Base-by-base conservation (phyloP, 2,113 vertebrate species). In the Spizaetus ornatus region DNA sequence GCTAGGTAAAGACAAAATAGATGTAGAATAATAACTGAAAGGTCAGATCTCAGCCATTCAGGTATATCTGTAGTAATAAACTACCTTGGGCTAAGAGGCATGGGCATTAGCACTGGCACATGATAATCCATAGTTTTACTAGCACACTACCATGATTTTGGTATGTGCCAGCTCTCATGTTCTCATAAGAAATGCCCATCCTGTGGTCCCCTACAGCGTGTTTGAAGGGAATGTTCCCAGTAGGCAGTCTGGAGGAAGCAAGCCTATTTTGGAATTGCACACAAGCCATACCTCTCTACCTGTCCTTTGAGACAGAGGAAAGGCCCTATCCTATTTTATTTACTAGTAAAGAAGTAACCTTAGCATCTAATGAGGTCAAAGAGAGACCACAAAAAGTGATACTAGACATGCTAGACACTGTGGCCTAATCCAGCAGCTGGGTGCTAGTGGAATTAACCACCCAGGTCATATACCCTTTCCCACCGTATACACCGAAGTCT, bases 41-140 rank as follows among this genome's bases (percentile, higher is more conserved):
- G 11, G 10, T 40, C 63, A 84, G 42, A 58, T 70, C 16, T 78
- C 55, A 21, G 55, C n/a, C 22, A 36, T 50, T 40, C 31, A 11
- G 26, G 6, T 78, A 52, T 7, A 7, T 9, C 13, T 32, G 0
- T 31, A 26, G n/a, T 78, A 77, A 58, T 34, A 53, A 84, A 63
- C 10, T 42, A 72, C 6, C 17, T 48, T 19, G 17, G 20, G 19
- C 22, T 55, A 36, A 21, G n/a, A 58, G 19, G 36, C 23, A 43
- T 0, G 0, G 23, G 3, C 12, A 27, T 56, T 36, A 74, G 40
- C 56, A 38, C 29, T 8, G 9, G 6, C 13, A 53, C 11, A 55
- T 0, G 0, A 12, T 40, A 63, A 76, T 36, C 9, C 3, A 1
- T 27, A 56, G 26, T 61, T 89, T 65, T 38, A 53, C 9, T 18